Evolutionary conservation across 2,888 invertebrate species (phyloP).

Genomic region (Shargacucullia verbasci): DNA sequence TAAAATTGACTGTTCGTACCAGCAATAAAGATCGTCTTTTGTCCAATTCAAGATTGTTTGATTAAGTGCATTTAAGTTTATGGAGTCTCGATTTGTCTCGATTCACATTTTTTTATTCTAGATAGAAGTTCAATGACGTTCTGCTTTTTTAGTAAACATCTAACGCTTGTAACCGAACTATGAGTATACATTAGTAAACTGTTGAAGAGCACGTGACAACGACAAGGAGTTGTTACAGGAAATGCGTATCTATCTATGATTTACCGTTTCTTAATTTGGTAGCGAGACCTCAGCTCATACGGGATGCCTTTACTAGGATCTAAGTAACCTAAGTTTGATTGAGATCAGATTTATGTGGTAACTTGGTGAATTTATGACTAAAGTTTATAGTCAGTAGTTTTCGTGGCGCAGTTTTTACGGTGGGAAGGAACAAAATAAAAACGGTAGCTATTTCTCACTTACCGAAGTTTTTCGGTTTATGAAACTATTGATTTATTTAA

Average conservation of each 20-base stretch:
- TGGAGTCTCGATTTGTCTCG: background rate
- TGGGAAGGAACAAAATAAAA: conserved; percentile 32
- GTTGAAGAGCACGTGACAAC: conserved; percentile 23
- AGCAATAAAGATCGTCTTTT: no score
- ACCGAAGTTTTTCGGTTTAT: conserved; percentile 21
- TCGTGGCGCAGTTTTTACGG: conserved; percentile 26
- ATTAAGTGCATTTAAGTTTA: no score
- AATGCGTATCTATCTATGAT: conserved; percentile 38
- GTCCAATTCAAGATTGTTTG: no score
- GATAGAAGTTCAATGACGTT: no score
- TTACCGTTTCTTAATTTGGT: conserved; percentile 39
- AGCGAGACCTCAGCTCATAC: conserved; percentile 37
- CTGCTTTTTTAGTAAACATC: no score
- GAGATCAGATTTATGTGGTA: conserved; percentile 51
- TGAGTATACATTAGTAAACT: conserved; percentile 1
- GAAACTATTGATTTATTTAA: conserved; percentile 44
- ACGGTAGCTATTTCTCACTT: conserved; percentile 30
- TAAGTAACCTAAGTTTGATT: conserved; percentile 56
- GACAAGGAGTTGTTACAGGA: conserved; percentile 39
- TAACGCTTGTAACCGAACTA: background rate
- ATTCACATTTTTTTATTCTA: no score
- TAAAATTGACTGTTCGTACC: no score
- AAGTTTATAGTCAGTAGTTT: conserved; percentile 43
- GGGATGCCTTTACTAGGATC: conserved; percentile 35
- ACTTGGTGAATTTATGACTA: conserved; percentile 50